Evolutionary conservation across 2,113 vertebrate genomes (phyloP), one percentile per base, ranked within the genome.

Genomic region (Perca fluviatilis): DNA sequence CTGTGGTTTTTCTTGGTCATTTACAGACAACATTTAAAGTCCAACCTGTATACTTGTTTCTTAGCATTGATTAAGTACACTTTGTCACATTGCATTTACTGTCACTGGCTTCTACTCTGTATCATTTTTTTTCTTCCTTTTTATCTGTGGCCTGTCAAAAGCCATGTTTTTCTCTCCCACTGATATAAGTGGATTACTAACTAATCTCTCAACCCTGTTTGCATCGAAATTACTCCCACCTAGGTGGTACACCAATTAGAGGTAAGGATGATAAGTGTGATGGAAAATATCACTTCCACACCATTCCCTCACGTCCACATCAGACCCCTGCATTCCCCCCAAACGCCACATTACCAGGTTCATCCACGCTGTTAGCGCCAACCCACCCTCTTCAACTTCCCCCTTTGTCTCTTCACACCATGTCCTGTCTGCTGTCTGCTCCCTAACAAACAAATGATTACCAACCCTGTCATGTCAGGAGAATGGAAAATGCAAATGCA

Each of bases 231-330:
- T 96, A 97, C 97, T 97, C 97, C 96, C 95, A 90, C 88, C 96
- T 97, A 99, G 98, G 98, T 97, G 98, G 98, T 97, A 98, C 98
- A 94, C 97, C 97, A 96, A 98, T 99, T 96, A 97, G 97, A 99
- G 98, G 98, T 99, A 99, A 99, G 98, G 96, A 97, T 96, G 96
- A 96, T 64, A 95, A 95, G 93, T 96, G 95, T 91, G 79, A 74
- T 85, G 93, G 74, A 88, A 88, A 87, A 74, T 92, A 93, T 96
- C 95, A 94, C 93, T 40, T 82, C 74, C 80, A 65, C 77, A 43
- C 80, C 92, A 92, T 89, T 85, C 82, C 80, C 76, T 80, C 89
- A 93, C 84, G 66, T 33, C 69, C 90, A 95, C 89, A 80, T 91
- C 93, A 91, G 93, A 96, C 93, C 96, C 95, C 93, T 93, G 90